These are phyloP conservation scores for Plumapathes pennacea DNA, from an alignment of 92 coral and sea anemone genomes.

Conservation along the genomic window DNA sequence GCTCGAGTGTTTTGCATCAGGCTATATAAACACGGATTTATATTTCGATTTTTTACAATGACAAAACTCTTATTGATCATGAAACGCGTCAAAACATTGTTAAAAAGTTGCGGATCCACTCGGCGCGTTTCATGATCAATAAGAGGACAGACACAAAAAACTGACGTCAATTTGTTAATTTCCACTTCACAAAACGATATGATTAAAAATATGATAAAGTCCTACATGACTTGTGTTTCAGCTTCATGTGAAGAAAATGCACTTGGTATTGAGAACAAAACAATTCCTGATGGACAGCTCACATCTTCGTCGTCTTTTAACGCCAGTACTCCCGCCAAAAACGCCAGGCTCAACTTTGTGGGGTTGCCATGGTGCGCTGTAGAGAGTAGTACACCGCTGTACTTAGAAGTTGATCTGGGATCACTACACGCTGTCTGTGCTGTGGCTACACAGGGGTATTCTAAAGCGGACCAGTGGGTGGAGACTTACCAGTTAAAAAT, in stretches of 20 bases:
- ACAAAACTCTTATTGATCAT: no score
- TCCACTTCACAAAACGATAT: no score
- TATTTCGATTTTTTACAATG: no score
- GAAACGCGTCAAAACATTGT: no score
- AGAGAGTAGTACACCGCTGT: conserved; percentile 6
- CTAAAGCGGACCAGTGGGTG: conserved; percentile 38
- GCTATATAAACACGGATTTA: no score
- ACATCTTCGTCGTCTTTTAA: conserved; percentile 9
- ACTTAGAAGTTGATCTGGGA: conserved; percentile 25
- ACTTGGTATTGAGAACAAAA: conserved; percentile 8
- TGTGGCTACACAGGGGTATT: conserved; percentile 34
- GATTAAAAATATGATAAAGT: no score
- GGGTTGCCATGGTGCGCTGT: conserved; percentile 22
- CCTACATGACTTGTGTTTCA: no score
- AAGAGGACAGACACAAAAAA: no score
- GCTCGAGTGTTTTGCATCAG: no score
- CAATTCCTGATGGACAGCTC: not conserved
- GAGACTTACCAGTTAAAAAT: conserved; percentile 26
- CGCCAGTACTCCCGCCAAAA: not conserved
- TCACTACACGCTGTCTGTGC: conserved; percentile 25
- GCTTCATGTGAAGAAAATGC: conserved; percentile 1
- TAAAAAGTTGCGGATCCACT: no score
- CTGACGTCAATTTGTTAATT: no score
- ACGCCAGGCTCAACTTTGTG: conserved; percentile 9
- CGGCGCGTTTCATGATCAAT: no score